These are phyloP conservation scores for Metridium senile DNA, from an alignment of 92 coral and sea anemone species.

Conservation along the genomic window DNA sequence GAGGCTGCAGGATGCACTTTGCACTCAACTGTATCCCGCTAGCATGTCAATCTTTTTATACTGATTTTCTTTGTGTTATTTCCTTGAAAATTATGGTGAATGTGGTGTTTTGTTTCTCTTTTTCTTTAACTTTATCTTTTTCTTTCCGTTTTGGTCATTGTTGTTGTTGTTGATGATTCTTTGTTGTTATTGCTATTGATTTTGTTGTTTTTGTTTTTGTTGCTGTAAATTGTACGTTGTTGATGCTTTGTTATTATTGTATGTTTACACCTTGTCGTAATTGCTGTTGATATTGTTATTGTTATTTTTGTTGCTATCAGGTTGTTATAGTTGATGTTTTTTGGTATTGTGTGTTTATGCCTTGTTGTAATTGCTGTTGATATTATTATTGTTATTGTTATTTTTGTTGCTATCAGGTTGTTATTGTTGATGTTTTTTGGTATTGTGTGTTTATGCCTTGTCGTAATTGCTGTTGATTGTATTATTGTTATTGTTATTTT, in stretches of 20 bases:
- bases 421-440: background rate
- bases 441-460: background rate
- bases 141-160: background rate
- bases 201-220: background rate
- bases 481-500: background rate
- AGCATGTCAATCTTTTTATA: background rate
- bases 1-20: conserved; percentile 4
- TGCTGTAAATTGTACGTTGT: background rate
- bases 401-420: background rate
- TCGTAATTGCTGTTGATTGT: background rate
- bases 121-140: background rate
- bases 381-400: background rate
- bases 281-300: background rate
- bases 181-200: background rate
- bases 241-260: background rate
- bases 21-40: background rate
- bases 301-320: background rate
- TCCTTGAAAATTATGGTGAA: background rate
- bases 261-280: background rate
- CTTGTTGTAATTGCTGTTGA: background rate
- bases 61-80: no score
- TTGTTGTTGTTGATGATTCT: background rate
- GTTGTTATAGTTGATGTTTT: background rate
- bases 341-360: background rate
- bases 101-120: background rate